These are phyloP conservation scores for Anagyrus pseudococci DNA, from an alignment of 2,888 invertebrate species.

Conservation along the genomic window DNA sequence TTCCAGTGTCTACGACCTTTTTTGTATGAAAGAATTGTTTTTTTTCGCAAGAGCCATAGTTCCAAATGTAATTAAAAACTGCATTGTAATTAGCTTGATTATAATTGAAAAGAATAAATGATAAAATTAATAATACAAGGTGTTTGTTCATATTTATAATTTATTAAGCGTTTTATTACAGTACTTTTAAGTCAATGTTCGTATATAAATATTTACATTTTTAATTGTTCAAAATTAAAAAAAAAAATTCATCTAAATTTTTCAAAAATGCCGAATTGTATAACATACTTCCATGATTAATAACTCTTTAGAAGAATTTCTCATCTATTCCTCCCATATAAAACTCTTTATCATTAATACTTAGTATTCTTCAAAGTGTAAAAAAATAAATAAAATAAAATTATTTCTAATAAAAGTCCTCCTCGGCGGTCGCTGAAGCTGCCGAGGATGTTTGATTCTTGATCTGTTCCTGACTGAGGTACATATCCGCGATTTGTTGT, in stretches of 20 bases:
- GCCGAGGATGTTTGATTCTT: constrained; percentile 67
- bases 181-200: no score
- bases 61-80: constrained; percentile 31
- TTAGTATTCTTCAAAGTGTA: background rate
- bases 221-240: no score
- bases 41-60: constrained; percentile 18
- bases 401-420: constrained; percentile 69
- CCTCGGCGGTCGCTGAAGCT: constrained; percentile 61
- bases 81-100: no score
- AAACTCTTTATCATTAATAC: no score
- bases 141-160: constrained; percentile 1
- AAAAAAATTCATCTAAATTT: no score
- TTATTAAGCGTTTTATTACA: no score
- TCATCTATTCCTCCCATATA: no score
- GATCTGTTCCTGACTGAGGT: constrained; percentile 91
- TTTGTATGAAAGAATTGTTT: constrained; percentile 22
- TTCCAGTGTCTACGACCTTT: constrained; percentile 21
- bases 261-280: no score
- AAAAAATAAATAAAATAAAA: background rate
- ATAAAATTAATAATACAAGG: background rate
- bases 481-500: constrained; percentile 88
- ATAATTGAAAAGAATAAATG: constrained; percentile 32
- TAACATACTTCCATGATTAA: no score
- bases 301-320: no score
- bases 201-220: no score